A percentile compares a stretch with the other conserved stretches of the same genome.
These are phyloP conservation scores for Cyphomyrus plagiostoma DNA, from an alignment of 2,113 vertebrate species.

Conservation along the genomic window DNA sequence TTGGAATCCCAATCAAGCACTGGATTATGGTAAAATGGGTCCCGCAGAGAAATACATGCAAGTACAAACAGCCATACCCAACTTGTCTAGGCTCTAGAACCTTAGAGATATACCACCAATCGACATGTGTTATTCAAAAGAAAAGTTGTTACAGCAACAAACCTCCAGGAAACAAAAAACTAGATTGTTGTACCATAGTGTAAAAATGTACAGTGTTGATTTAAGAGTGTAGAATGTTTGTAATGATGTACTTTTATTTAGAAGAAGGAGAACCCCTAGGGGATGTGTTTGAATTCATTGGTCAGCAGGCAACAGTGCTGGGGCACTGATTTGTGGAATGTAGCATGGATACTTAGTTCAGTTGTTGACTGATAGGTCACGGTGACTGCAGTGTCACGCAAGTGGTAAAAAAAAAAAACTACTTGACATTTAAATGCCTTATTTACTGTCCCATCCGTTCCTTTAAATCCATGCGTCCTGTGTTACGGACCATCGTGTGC, in stretches of 20 bases:
- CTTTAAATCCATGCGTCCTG: slow-evolving; percentile 38
- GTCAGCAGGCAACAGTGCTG: slow-evolving; percentile 19
- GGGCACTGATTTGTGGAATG: slow-evolving; percentile 16
- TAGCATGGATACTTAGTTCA: slow-evolving; percentile 22
- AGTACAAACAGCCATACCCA: neutral
- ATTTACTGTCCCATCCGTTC: slow-evolving; percentile 57
- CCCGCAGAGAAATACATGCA: neutral
- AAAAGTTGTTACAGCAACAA: neutral
- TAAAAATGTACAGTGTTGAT: slow-evolving; percentile 45
- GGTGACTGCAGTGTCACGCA: slow-evolving; percentile 53
- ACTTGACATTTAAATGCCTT: slow-evolving; percentile 66
- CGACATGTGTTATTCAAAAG: neutral
- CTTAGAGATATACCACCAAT: neutral
- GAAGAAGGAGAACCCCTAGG: slow-evolving; percentile 45
- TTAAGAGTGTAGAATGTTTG: slow-evolving; percentile 27
- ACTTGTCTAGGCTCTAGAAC: slow-evolving; percentile 5
- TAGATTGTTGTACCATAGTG: slow-evolving; percentile 26
- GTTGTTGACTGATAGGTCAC: slow-evolving; percentile 56
- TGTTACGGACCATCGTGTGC: slow-evolving; percentile 1
- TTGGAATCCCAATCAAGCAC: neutral
- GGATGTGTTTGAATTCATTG: slow-evolving; percentile 54
- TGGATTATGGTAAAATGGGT: neutral
- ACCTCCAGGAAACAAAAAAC: slow-evolving; percentile 3
- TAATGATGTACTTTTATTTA: slow-evolving; percentile 34
- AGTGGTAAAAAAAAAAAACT: slow-evolving; percentile 30